Evolutionary conservation across 2,113 vertebrate genomes (phyloP).

Genomic region (Datnioides undecimradiatus): DNA sequence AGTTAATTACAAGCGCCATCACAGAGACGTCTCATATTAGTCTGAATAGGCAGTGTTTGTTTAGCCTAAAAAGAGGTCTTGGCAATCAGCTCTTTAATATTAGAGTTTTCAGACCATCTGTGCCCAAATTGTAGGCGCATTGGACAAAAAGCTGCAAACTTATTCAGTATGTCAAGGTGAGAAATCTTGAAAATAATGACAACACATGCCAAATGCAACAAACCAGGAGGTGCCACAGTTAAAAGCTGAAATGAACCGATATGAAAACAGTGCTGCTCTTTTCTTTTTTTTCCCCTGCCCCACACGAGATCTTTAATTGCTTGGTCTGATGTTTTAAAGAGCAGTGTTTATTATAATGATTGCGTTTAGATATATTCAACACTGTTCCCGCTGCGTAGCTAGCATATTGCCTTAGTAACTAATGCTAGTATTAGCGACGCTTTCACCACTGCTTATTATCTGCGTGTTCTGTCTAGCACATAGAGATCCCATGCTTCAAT

Average conservation of each 20-base stretch:
- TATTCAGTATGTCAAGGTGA: constrained; percentile 36
- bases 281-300: not conserved
- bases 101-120: constrained; percentile 49
- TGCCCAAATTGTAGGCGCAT: constrained; percentile 18
- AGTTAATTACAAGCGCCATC: not conserved
- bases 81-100: constrained; percentile 26
- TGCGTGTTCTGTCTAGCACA: not conserved
- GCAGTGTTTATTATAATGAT: not conserved
- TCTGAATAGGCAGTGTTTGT: constrained; percentile 18
- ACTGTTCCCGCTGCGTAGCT: not conserved
- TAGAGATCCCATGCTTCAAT: not conserved
- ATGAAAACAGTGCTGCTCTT: not conserved
- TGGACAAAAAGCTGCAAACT: constrained; percentile 24
- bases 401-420: not conserved
- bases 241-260: not conserved
- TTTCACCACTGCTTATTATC: constrained; percentile 1
- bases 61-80: not conserved
- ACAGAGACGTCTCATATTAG: constrained; percentile 18
- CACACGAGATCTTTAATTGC: not conserved
- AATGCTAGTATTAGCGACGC: not conserved
- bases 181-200: constrained; percentile 19
- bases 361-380: not conserved
- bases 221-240: not conserved
- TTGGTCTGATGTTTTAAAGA: not conserved
- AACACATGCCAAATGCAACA: constrained; percentile 23